These are phyloP conservation scores for Coptodon bakossiorum DNA, from an alignment of 2,113 vertebrate genomes.

Conservation along the genomic window DNA sequence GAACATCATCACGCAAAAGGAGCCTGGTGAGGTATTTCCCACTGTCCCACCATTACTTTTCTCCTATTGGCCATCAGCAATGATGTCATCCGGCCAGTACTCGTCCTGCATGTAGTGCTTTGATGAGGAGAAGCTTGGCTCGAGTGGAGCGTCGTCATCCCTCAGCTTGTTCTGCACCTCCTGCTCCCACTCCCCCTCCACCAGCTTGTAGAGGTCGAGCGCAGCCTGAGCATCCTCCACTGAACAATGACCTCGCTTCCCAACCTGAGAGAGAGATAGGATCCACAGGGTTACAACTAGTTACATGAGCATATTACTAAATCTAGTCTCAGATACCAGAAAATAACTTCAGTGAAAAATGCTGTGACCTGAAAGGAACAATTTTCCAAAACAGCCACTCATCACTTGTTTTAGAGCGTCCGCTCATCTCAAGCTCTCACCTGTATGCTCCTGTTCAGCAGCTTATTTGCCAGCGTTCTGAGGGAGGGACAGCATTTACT, in stretches of 20 bases:
- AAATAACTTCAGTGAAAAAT: background rate
- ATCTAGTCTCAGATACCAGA: background rate
- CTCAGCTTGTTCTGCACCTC: constrained; percentile 40
- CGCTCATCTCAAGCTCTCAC: constrained; percentile 48
- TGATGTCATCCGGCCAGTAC: constrained; percentile 83
- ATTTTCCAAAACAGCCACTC: background rate
- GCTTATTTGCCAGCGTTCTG: constrained; percentile 73
- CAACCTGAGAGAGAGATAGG: constrained; percentile 57
- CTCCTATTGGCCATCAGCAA: constrained; percentile 45
- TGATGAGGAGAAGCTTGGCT: constrained; percentile 65
- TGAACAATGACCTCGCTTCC: constrained; percentile 82
- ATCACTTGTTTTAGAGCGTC: background rate
- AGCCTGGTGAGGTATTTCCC: background rate
- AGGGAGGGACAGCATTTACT: constrained; percentile 65
- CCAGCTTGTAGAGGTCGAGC: constrained; percentile 92
- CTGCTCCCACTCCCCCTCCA: constrained; percentile 83
- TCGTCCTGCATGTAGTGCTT: constrained; percentile 86
- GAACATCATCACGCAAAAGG: background rate
- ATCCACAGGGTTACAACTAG: background rate
- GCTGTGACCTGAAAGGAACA: background rate
- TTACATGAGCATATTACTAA: background rate
- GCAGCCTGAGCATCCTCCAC: constrained; percentile 85
- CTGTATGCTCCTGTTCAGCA: constrained; percentile 89
- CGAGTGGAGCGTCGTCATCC: background rate
- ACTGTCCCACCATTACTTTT: background rate